A percentile compares a stretch with the other conserved stretches of the same genome.
Conservation (phyloP, 2,888 invertebrate genomes). For the Isoperla grammatica region DNA sequence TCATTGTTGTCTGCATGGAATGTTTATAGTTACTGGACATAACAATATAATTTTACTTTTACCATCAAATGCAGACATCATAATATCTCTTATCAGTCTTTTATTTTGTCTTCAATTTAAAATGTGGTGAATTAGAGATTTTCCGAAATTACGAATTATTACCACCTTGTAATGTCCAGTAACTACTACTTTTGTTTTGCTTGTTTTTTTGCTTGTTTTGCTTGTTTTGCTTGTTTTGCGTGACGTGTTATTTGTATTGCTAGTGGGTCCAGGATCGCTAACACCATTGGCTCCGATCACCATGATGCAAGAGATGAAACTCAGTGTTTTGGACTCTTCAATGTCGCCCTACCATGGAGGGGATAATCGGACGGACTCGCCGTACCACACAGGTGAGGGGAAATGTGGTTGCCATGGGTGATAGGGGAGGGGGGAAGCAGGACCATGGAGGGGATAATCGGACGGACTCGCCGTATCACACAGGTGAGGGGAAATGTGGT, state of each 20-base stretch:
- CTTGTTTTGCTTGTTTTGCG: conserved; percentile 23
- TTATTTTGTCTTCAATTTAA: too few relatives aligned
- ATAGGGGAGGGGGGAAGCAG: neutral
- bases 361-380: conserved; percentile 44
- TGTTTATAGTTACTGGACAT: too few relatives aligned
- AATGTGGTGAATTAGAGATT: too few relatives aligned
- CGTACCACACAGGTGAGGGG: conserved; percentile 36
- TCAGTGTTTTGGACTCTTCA: conserved; percentile 59
- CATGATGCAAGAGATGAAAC: conserved; percentile 73
- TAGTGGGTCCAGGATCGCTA: conserved; percentile 54
- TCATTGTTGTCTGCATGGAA: too few relatives aligned
- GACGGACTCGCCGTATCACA: too few relatives aligned
- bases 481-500: too few relatives aligned
- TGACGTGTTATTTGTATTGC: conserved; percentile 15
- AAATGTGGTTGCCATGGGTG: neutral
- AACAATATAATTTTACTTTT: too few relatives aligned
- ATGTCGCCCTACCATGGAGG: conserved; percentile 57
- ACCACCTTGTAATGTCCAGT: too few relatives aligned
- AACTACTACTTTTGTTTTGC: conserved; percentile 14
- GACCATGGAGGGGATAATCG: too few relatives aligned
- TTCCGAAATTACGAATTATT: too few relatives aligned
- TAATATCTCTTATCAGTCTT: too few relatives aligned
- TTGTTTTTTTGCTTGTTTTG: conserved; percentile 16
- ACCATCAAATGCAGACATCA: too few relatives aligned
- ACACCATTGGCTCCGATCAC: conserved; percentile 67